Conservation (phyloP, 1,140 invertebrate species). For the Euglossa dilemma region DNA sequence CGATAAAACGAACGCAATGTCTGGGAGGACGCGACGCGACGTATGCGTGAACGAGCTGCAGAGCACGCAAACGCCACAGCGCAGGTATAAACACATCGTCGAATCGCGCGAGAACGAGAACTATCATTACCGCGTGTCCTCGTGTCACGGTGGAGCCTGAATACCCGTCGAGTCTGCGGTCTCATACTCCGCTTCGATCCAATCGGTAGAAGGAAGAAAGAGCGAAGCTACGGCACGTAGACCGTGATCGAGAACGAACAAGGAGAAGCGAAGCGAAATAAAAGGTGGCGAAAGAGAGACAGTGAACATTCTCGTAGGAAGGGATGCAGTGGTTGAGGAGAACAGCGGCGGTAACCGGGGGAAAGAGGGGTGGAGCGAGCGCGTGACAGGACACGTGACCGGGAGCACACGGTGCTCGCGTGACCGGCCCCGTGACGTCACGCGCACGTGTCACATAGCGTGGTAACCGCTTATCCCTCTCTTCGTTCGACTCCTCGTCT, state of each 20-base stretch:
- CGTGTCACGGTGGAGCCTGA: neutral
- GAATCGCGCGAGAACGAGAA: neutral
- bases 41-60: neutral
- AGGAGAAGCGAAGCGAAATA: neutral
- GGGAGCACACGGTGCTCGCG: constrained; percentile 81
- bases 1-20: neutral
- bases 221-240: neutral
- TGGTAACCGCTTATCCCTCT: constrained; percentile 69
- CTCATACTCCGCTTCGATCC: neutral
- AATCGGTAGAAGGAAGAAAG: neutral
- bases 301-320: neutral
- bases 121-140: constrained; percentile 19
- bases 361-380: constrained; percentile 60
- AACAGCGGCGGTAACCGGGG: neutral
- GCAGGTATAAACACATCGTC: constrained; percentile 13
- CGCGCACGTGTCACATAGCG: constrained; percentile 81
- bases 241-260: constrained; percentile 17
- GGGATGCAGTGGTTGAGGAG: constrained; percentile 34
- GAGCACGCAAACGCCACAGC: neutral
- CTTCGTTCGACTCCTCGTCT: constrained; percentile 35
- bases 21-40: neutral
- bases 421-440: constrained; percentile 81
- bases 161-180: constrained; percentile 15
- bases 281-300: constrained; percentile 33
- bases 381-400: constrained; percentile 82